These are phyloP conservation scores for Chironex yamaguchii DNA, from an alignment of 30 jellyfish, hydroid and myxozoan genomes.

Conservation along the genomic window DNA sequence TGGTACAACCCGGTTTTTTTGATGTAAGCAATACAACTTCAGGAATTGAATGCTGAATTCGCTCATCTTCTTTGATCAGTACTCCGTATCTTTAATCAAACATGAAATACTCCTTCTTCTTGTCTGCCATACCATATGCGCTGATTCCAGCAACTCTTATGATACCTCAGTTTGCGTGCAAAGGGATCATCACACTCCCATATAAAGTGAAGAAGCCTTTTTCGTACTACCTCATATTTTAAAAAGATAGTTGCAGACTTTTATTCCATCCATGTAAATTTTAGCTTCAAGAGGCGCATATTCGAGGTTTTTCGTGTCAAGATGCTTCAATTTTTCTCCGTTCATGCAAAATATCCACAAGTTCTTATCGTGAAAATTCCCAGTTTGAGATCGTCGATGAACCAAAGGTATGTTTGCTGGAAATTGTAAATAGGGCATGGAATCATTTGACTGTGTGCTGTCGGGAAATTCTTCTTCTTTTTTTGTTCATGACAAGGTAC, in stretches of 20 bases:
- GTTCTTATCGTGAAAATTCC: constrained; percentile 14
- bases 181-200: constrained; percentile 18
- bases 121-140: background rate
- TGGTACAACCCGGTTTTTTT: no score
- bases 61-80: no score
- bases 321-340: constrained; percentile 21
- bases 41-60: no score
- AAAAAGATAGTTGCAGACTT: constrained; percentile 7
- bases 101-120: constrained; percentile 2
- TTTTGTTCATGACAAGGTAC: constrained; percentile 12
- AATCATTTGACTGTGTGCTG: constrained; percentile 20
- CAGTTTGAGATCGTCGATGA: constrained; percentile 24
- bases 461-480: constrained; percentile 33
- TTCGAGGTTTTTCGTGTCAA: no score
- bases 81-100: no score
- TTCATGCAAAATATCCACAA: constrained; percentile 18
- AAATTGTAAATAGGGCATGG: constrained; percentile 8
- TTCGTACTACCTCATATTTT: constrained; percentile 12
- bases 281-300: constrained; percentile 18
- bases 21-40: no score
- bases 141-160: constrained; percentile 34
- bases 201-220: background rate
- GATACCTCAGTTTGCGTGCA: constrained; percentile 14
- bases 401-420: constrained; percentile 10
- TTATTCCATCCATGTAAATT: background rate